Percentiles rank a stretch among this genome's conserved stretches.
phyloP scores from a whole-genome alignment of 2,888 invertebrate species.

The Ferrisia virgata region DNA sequence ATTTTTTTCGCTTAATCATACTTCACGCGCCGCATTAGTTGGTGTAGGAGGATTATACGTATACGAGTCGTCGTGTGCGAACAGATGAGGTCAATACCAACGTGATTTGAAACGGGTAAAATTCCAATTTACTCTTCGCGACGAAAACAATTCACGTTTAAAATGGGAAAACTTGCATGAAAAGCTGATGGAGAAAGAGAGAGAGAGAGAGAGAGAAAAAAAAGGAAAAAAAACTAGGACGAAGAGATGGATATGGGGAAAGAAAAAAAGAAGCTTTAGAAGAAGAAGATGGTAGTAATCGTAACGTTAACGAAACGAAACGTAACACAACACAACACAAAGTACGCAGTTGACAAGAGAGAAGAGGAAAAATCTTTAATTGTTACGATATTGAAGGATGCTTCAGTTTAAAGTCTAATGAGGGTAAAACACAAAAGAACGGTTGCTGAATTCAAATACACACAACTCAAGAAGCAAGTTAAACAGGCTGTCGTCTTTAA shows the following conservation, averaged over 20 bases:
- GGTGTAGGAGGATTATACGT: too few relatives aligned
- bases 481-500: slow-evolving; percentile 45
- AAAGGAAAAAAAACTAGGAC: not conserved
- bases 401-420: slow-evolving; percentile 45
- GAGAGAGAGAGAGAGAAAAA: not conserved
- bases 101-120: not conserved
- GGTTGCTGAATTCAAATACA: slow-evolving; percentile 44
- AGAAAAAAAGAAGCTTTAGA: not conserved
- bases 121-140: not conserved
- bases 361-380: slow-evolving; percentile 42
- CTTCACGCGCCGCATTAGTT: not conserved
- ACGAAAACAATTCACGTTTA: slow-evolving; percentile 2
- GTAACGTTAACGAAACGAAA: not conserved
- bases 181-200: not conserved
- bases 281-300: too few relatives aligned
- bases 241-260: too few relatives aligned
- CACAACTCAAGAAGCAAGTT: slow-evolving; percentile 37
- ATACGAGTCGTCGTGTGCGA: too few relatives aligned
- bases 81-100: not conserved
- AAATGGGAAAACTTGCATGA: not conserved
- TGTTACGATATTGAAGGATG: slow-evolving; percentile 45
- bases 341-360: not conserved
- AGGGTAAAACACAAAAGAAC: slow-evolving; percentile 46
- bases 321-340: not conserved
- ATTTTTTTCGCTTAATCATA: not conserved